Base-by-base conservation (phyloP, 2,888 invertebrate genomes). In the Myopa testacea region DNA sequence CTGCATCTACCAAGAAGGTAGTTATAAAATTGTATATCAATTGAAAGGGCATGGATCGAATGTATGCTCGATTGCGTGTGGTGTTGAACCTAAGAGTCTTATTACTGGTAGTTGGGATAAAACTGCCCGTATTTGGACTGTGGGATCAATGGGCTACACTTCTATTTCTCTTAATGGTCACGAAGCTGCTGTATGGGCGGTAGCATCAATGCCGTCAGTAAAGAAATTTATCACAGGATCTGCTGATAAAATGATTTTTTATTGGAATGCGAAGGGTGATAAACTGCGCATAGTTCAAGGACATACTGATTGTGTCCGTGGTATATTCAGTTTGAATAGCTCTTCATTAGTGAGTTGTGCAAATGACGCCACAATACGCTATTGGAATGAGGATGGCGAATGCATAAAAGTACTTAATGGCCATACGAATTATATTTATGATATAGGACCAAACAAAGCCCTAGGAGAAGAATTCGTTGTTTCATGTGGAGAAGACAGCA, bases 101-200 rank as follows among this genome's bases (percentile, higher is more conserved):
- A 89, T 94, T 75, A 97, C 96, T 85, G 95, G 97, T 63, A 98
- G 98, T 69, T 98, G 98, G 98, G 98, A 99, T 87, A 92, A 92
- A 81, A 95, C 95, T 5, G 97, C 95, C 0, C 94, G 94, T 85
- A 90, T 96, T 69, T 98, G 98, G 98, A 91, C 90, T 72, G 82
- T 94, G 4, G 91, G 90, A 77, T 89, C 91, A 71, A 88, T 91
- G 16, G 90, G 90, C 8, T 89, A 91, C 45, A 90, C 91, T 73
- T 86, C 90, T 40, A 87, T 92, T 63, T 92, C 92, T 0, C 90
- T 95, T 10, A 90, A 91, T 79, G 95, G 95, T 0, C 96, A 96
- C 84, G 91, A 92, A 81, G 94, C 95, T 16, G 96, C 98, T 0
- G 95, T 99, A 7, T 99, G 98, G 98, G 93, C 93, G 91, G 79